phyloP scores from a whole-genome alignment of 2,888 invertebrate species.

The Ypsolopha sequella region DNA sequence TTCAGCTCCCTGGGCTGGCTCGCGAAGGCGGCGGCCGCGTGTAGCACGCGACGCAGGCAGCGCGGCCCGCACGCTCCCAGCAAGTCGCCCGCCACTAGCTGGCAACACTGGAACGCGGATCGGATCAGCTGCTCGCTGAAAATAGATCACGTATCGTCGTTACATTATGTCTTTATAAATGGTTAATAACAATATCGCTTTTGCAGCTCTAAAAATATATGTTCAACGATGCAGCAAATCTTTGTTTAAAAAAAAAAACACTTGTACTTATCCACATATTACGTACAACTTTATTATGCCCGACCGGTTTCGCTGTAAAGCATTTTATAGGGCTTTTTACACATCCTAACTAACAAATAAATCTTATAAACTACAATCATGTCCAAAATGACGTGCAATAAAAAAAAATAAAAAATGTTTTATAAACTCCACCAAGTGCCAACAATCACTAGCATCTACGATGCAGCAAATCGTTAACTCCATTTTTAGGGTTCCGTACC shows the following conservation, averaged over 20 bases:
- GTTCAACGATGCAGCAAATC: neutral
- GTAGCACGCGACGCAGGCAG: constrained; percentile 90
- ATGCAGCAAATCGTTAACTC: too few relatives aligned
- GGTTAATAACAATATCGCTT: neutral
- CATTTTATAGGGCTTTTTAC: too few relatives aligned
- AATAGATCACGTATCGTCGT: neutral
- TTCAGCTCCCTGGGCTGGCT: constrained; percentile 97
- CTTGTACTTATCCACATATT: too few relatives aligned
- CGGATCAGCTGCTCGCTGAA: constrained; percentile 89
- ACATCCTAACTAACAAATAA: too few relatives aligned
- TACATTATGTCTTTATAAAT: neutral
- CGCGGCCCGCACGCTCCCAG: constrained; percentile 90
- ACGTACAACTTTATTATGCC: too few relatives aligned
- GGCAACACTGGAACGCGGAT: constrained; percentile 95
- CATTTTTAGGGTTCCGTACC: too few relatives aligned
- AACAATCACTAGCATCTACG: too few relatives aligned
- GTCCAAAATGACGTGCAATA: too few relatives aligned
- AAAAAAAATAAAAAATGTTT: too few relatives aligned
- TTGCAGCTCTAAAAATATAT: neutral
- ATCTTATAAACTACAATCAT: too few relatives aligned
- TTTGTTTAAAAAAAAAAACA: neutral
- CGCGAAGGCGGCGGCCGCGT: constrained; percentile 95
- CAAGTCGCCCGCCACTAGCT: constrained; percentile 95
- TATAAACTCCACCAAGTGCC: too few relatives aligned
- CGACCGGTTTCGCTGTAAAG: too few relatives aligned